Conservation (phyloP, 2,888 invertebrate genomes). For the Theodoxus fluviatilis region DNA sequence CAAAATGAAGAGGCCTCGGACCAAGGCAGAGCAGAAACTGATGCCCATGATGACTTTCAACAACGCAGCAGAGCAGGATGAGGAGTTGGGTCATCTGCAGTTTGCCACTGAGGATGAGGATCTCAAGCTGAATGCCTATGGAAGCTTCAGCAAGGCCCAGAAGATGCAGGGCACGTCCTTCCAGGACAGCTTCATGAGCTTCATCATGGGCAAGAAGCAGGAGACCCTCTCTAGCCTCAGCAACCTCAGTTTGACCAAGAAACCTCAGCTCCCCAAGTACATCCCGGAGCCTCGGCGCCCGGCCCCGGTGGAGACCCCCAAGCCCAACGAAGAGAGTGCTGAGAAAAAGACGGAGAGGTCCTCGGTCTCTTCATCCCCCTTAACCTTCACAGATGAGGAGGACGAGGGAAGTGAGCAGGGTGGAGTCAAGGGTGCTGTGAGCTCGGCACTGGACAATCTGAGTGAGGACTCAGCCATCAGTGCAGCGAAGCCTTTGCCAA, state of each 20-base stretch:
- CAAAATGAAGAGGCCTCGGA: slow-evolving; percentile 21
- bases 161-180: slow-evolving; percentile 34
- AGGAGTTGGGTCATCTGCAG: slow-evolving; percentile 54
- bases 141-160: too few species aligned
- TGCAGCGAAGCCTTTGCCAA: slow-evolving; percentile 10
- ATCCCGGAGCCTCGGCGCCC: slow-evolving; percentile 55
- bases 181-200: slow-evolving; percentile 58
- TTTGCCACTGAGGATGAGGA: too few species aligned
- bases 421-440: slow-evolving; percentile 39
- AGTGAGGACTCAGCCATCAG: slow-evolving; percentile 38
- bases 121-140: too few species aligned
- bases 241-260: slow-evolving; percentile 49
- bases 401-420: slow-evolving; percentile 33
- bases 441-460: slow-evolving; percentile 41
- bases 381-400: slow-evolving; percentile 54
- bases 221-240: slow-evolving; percentile 61
- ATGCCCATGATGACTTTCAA: slow-evolving; percentile 37
- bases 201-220: slow-evolving; percentile 59
- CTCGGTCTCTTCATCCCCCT: slow-evolving; percentile 21
- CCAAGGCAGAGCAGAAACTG: slow-evolving; percentile 39
- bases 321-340: slow-evolving; percentile 28
- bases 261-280: slow-evolving; percentile 60
- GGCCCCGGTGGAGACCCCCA: slow-evolving; percentile 33
- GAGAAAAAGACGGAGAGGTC: too few species aligned
- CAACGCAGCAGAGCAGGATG: slow-evolving; percentile 43